Evolutionary conservation across 2,113 vertebrate species (phyloP).

Genomic region (Syngnathus typhle): DNA sequence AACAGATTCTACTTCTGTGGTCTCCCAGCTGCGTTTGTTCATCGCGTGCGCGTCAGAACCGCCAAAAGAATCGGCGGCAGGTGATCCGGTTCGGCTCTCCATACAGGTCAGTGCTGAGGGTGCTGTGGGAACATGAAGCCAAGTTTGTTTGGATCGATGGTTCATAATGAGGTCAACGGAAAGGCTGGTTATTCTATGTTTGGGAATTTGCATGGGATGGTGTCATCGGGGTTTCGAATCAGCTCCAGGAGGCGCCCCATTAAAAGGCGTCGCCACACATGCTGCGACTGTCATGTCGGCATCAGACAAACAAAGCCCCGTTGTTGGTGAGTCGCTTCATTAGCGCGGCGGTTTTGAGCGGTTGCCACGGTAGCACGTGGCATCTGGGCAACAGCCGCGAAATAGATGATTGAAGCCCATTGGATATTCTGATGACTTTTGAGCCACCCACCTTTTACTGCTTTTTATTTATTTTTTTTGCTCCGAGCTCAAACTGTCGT

Average conservation of each 20-base stretch:
- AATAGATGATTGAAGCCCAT: background rate
- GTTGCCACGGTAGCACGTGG: conserved; percentile 36
- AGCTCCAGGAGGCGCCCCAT: background rate
- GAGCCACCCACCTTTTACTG: no score
- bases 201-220: background rate
- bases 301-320: conserved; percentile 43
- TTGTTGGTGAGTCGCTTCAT: conserved; percentile 37
- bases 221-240: background rate
- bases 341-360: conserved; percentile 11
- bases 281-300: conserved; percentile 27
- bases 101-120: conserved; percentile 32
- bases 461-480: no score
- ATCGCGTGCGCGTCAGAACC: background rate
- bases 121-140: conserved; percentile 40
- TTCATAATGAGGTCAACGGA: conserved; percentile 39
- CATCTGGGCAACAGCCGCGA: conserved; percentile 6
- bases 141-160: conserved; percentile 4
- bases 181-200: background rate
- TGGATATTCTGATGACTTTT: background rate
- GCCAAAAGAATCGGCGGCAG: background rate
- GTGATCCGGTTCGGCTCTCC: background rate
- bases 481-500: no score
- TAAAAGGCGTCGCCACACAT: background rate
- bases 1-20: background rate
- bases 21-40: conserved; percentile 10